Evolutionary conservation across 1,140 invertebrate genomes (phyloP).

Genomic region (Zaprionus kolodkinae): DNA sequence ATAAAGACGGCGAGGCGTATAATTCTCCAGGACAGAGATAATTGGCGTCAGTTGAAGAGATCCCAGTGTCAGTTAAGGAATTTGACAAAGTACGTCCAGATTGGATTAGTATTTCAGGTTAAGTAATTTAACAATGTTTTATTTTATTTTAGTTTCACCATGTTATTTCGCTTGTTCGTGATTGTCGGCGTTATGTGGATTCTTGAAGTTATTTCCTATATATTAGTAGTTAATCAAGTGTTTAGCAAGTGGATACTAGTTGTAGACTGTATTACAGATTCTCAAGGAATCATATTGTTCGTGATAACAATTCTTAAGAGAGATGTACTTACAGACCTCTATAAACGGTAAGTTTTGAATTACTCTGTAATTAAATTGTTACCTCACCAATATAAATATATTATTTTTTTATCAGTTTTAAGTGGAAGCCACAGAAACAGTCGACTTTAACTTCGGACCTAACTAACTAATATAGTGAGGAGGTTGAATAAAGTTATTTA

Average conservation of each 20-base stretch:
- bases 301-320: not conserved
- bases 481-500: no score
- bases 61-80: conserved; percentile 18
- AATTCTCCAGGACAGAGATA: conserved; percentile 85
- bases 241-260: not conserved
- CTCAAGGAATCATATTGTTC: not conserved
- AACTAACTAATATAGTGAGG: no score
- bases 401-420: not conserved
- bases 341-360: not conserved
- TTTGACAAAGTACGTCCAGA: conserved; percentile 29
- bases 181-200: conserved; percentile 90
- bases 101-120: not conserved
- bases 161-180: conserved; percentile 89
- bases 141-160: conserved; percentile 85
- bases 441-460: not conserved
- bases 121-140: not conserved
- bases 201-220: conserved; percentile 86
- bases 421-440: not conserved
- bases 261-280: not conserved
- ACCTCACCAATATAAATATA: not conserved
- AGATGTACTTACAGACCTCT: not conserved
- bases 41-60: conserved; percentile 6
- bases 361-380: not conserved
- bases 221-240: not conserved
- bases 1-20: conserved; percentile 86